Conservation (phyloP, 2,113 vertebrate genomes). For the Plecturocebus donacophilus region DNA sequence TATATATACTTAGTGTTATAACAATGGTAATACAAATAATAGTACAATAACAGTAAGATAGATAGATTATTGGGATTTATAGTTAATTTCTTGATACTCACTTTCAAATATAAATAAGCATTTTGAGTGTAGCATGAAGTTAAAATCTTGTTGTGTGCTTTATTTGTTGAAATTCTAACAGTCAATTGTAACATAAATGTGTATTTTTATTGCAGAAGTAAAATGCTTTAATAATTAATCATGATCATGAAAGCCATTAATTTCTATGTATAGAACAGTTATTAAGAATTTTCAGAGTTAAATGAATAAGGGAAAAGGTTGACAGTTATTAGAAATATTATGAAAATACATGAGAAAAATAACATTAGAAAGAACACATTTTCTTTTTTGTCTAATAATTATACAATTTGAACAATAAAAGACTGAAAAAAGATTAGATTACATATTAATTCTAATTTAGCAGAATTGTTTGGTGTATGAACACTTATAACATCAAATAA, state of each 20-base stretch:
- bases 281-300: conserved; percentile 57
- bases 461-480: conserved; percentile 20
- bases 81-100: conserved; percentile 41
- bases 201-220: conserved; percentile 44
- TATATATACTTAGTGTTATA: neutral
- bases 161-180: conserved; percentile 51
- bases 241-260: conserved; percentile 35
- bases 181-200: conserved; percentile 6
- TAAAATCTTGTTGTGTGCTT: neutral
- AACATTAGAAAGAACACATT: conserved; percentile 26
- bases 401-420: conserved; percentile 49
- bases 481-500: conserved; percentile 33
- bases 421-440: conserved; percentile 44
- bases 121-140: neutral
- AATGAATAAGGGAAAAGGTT: conserved; percentile 43
- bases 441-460: conserved; percentile 27
- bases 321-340: conserved; percentile 56
- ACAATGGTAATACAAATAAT: neutral
- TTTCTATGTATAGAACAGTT: conserved; percentile 52
- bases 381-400: conserved; percentile 49
- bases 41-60: neutral
- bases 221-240: conserved; percentile 45
- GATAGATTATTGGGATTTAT: neutral
- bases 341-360: conserved; percentile 44
- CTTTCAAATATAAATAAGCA: conserved; percentile 7